A percentile compares a stretch with the other conserved stretches of the same genome.
Conservation (phyloP, 1,140 invertebrate species). For the Bombus cullumanus region DNA sequence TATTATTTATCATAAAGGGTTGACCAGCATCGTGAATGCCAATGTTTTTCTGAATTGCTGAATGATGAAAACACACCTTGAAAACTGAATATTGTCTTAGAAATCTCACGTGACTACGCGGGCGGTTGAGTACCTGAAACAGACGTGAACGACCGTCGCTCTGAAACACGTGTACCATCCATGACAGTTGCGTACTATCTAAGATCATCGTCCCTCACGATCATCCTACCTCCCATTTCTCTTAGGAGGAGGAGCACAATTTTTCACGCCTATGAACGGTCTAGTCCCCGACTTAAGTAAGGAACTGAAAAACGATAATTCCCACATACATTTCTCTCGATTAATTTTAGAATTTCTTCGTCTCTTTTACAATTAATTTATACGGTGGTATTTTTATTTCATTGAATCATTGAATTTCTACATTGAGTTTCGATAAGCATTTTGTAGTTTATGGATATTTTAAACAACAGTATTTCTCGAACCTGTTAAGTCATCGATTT, state of each 20-base stretch:
- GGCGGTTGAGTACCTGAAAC: slow-evolving; percentile 28
- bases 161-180: slow-evolving; percentile 49
- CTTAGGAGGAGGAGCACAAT: neutral
- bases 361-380: no score
- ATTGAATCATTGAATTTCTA: neutral
- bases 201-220: slow-evolving; percentile 47
- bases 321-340: no score
- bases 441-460: neutral
- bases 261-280: neutral
- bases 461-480: neutral
- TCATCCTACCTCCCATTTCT: slow-evolving; percentile 5
- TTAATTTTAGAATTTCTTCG: no score
- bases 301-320: no score
- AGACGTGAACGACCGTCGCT: slow-evolving; percentile 20
- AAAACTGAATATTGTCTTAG: slow-evolving; percentile 6
- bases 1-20: no score
- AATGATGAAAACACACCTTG: neutral
- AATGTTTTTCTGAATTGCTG: no score
- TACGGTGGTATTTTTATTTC: no score
- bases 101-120: slow-evolving; percentile 12
- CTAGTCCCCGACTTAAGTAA: no score
- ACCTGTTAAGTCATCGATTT: neutral
- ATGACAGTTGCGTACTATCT: slow-evolving; percentile 65
- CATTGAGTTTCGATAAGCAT: neutral
- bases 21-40: no score